Percentiles rank a stretch among this genome's conserved stretches.
These are phyloP conservation scores for Mastacembelus armatus DNA, from an alignment of 2,797 vertebrate species.

Conservation along the genomic window DNA sequence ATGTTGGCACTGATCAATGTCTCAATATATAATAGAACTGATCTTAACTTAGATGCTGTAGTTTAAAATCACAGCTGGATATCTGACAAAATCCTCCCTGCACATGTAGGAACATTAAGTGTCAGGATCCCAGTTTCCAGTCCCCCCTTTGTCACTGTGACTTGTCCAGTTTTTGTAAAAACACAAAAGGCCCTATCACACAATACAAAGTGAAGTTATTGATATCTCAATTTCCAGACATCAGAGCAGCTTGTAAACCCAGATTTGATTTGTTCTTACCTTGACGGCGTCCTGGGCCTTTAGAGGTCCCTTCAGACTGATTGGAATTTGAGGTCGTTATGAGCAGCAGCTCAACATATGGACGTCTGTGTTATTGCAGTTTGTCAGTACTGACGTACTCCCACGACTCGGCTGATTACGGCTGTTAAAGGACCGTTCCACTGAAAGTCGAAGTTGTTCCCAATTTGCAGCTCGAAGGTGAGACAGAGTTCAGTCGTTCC, in stretches of 20 bases:
- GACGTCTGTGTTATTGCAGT: constrained; percentile 59
- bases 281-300: constrained; percentile 15
- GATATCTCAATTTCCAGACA: neutral
- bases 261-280: neutral
- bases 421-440: constrained; percentile 13
- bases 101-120: too few species aligned
- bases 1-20: too few species aligned
- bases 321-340: constrained; percentile 40
- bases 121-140: too few species aligned
- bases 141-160: too few species aligned
- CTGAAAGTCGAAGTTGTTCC: neutral
- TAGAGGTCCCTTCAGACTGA: constrained; percentile 61
- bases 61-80: too few species aligned
- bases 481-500: too few species aligned
- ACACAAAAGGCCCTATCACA: too few species aligned
- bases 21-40: too few species aligned
- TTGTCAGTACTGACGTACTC: constrained; percentile 34
- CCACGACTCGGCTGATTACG: neutral
- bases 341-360: constrained; percentile 44
- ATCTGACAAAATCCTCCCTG: too few species aligned
- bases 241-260: constrained; percentile 11
- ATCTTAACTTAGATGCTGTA: too few species aligned
- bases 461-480: neutral
- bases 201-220: too few species aligned
- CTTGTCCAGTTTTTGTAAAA: too few species aligned